Base-by-base conservation (phyloP, 2,113 vertebrate species). In the Paraplagusia blochii region DNA sequence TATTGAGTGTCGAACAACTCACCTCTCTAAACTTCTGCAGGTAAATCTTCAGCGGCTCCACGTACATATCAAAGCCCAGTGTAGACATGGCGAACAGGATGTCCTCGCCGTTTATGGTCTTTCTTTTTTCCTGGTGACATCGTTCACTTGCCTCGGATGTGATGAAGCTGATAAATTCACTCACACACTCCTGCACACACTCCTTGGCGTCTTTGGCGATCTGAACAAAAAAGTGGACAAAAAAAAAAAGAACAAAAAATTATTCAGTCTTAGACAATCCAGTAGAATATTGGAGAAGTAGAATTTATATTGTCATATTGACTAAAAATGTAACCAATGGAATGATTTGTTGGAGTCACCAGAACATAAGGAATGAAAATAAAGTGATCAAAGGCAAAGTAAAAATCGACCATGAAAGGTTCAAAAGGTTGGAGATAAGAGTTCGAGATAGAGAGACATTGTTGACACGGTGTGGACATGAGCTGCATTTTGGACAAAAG, bases 21-120 rank as follows among this genome's bases (percentile, higher is more conserved):
- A 98, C 97, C 94, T 99, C 97, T 92, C 97, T 89, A 87, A 98
- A 99, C 76, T 99, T 99, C 72, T 99, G 97, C 81, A 99, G 91
- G 86, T 99, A 99, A 34, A 98, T 85, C 74, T 99, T 99, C 76
- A 99, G 88, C 2, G 97, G 96, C 72, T 99, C 97, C 84, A 99
- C 96, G 0, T 99, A 99, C 82, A 96, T 99, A 85, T 99, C 97
- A 13, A 99, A 99, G 50, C 97, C 97, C 68, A 99, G 85, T 1
- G 97, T 99, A 57, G 97, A 99, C 97, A 99, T 99, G 79, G 97
- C 97, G 34, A 99, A 99, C 69, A 99, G 90, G 87, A 99, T 99
- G 74, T 99, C 97, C 75, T 99, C 97, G 6, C 97, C 97, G 7
- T 99, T 99, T 83, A 99, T 99, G 72, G 97, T 99, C 86, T 99